phyloP scores from a whole-genome alignment of 2,888 invertebrate genomes.

The Cantharis lateralis region DNA sequence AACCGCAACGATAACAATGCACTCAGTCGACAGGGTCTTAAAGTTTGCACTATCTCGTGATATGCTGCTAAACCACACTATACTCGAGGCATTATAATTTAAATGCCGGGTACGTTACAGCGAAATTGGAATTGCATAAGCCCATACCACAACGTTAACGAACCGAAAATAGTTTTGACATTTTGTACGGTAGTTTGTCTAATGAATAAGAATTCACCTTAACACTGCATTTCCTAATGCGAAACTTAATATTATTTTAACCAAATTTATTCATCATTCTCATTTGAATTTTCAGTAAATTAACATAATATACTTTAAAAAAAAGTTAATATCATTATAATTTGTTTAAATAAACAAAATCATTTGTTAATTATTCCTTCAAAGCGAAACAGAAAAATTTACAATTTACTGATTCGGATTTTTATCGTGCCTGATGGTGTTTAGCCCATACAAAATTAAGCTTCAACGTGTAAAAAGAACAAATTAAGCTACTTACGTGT shows the following conservation, averaged over 20 bases:
- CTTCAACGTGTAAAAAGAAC: background rate
- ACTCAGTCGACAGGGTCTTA: constrained; percentile 25
- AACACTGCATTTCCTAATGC: constrained; percentile 1
- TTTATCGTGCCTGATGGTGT: too few relatives aligned
- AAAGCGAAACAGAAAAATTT: too few relatives aligned
- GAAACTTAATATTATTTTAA: background rate
- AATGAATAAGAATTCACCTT: background rate
- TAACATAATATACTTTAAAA: background rate
- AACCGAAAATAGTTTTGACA: constrained; percentile 10
- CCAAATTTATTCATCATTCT: background rate
- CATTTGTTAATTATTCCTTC: too few relatives aligned
- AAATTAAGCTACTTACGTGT: background rate
- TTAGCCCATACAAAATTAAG: too few relatives aligned
- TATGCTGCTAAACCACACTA: constrained; percentile 21
- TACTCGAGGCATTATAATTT: constrained; percentile 14
- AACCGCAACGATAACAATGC: constrained; percentile 39
- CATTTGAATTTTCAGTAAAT: background rate
- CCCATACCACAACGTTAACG: constrained; percentile 7
- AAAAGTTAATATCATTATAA: background rate
- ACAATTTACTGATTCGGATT: too few relatives aligned
- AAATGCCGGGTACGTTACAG: constrained; percentile 14
- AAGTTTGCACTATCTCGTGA: constrained; percentile 10
- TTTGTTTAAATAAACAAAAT: background rate
- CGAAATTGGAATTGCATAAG: constrained; percentile 23
- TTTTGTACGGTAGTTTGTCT: background rate